Percentiles rank a stretch among this genome's conserved stretches.
Evolutionary conservation across 2,797 vertebrate genomes (phyloP).

Genomic region (Hippoglossus hippoglossus): DNA sequence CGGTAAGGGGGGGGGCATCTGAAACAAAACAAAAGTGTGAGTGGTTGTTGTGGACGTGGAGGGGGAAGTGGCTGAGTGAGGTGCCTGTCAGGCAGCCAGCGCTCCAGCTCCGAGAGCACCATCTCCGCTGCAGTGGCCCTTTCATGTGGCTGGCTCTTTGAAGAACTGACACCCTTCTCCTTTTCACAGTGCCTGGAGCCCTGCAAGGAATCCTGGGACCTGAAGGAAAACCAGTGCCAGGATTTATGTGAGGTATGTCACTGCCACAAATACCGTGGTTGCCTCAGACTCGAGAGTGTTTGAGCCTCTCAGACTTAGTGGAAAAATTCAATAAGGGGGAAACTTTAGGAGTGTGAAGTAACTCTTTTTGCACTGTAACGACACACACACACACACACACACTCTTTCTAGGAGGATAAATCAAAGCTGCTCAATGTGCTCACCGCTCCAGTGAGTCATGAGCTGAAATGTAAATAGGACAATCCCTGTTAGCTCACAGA

Average conservation of each 20-base stretch:
- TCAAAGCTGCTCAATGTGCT: conserved; percentile 66
- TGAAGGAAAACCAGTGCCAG: conserved; percentile 93
- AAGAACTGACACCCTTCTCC: conserved; percentile 78
- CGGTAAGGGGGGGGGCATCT: conserved; percentile 35
- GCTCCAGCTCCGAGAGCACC: conserved; percentile 35
- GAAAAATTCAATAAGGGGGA: conserved; percentile 70
- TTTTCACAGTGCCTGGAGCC: conserved; percentile 94
- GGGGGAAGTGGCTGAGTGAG: conserved; percentile 62
- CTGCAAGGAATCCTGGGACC: conserved; percentile 94
- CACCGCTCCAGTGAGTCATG: conserved; percentile 66
- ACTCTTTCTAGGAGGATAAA: conserved; percentile 46
- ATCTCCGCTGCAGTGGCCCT: conserved; percentile 58
- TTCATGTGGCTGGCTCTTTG: conserved; percentile 79
- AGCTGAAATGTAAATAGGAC: conserved; percentile 77
- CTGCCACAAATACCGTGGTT: conserved; percentile 48
- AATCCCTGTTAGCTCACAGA: conserved; percentile 70
- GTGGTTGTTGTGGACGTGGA: conserved; percentile 44
- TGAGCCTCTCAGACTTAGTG: conserved; percentile 48
- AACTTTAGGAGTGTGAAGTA: conserved; percentile 75
- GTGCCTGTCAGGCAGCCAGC: conserved; percentile 60
- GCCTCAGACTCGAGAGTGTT: conserved; percentile 50
- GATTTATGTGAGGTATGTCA: conserved; percentile 94
- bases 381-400: conserved; percentile 20
- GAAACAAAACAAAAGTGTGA: conserved; percentile 56
- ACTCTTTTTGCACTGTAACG: conserved; percentile 58